Percentiles rank a stretch among this genome's conserved stretches.
These are phyloP conservation scores for Papilio gigon DNA, from an alignment of 2,888 invertebrate species.

Conservation along the genomic window DNA sequence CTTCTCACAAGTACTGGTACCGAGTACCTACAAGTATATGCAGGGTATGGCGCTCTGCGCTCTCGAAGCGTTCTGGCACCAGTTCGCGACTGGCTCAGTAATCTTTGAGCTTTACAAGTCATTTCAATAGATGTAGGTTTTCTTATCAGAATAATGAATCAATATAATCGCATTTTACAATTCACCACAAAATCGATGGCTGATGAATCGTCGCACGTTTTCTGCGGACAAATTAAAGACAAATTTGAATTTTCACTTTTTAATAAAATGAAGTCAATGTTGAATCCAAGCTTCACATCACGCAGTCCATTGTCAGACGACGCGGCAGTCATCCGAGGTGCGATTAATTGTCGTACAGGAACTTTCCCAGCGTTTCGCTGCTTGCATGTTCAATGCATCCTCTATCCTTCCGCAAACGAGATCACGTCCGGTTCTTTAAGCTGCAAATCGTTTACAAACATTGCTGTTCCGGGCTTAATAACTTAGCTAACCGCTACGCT, in stretches of 20 bases:
- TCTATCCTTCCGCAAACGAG: background rate
- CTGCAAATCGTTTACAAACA: background rate
- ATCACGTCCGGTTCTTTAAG: background rate
- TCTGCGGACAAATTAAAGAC: background rate
- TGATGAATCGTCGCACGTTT: background rate
- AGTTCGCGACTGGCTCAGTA: too few species aligned
- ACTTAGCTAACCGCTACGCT: background rate
- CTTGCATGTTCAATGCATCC: background rate
- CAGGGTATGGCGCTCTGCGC: too few species aligned
- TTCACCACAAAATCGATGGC: background rate
- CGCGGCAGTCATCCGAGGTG: background rate
- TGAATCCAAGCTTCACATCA: background rate
- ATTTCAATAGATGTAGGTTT: too few species aligned
- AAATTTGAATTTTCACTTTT: background rate
- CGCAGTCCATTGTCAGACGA: background rate
- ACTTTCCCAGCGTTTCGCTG: constrained; percentile 15
- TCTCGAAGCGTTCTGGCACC: too few species aligned
- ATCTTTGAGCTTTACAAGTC: too few species aligned
- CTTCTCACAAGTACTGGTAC: too few species aligned
- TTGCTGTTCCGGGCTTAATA: background rate
- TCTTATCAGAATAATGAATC: background rate
- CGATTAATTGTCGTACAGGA: background rate
- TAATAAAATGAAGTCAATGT: background rate
- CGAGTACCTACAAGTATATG: too few species aligned
- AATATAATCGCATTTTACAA: background rate